Evolutionary conservation across 2,113 vertebrate genomes (phyloP).

Genomic region (Chlorocebus sabaeus): DNA sequence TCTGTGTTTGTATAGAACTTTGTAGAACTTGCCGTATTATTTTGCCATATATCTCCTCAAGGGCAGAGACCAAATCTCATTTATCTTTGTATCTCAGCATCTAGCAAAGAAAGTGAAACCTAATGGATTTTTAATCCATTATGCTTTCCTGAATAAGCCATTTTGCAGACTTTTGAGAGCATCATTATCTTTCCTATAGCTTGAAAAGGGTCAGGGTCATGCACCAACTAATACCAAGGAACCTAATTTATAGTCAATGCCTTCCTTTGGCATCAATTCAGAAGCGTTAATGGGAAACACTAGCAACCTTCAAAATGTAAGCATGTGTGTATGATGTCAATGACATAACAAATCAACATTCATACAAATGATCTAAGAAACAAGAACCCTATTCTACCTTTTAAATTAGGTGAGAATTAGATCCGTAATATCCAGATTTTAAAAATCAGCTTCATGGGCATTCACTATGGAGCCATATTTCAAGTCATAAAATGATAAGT

Average conservation of each 20-base stretch:
- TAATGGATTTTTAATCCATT: conserved; percentile 57
- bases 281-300: conserved; percentile 42
- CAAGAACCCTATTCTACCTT: neutral
- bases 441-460: neutral
- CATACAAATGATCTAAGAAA: neutral
- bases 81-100: conserved; percentile 31
- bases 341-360: neutral
- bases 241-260: conserved; percentile 46
- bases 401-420: neutral
- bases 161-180: conserved; percentile 41
- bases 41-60: conserved; percentile 35
- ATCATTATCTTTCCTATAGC: neutral
- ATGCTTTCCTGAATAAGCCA: conserved; percentile 42
- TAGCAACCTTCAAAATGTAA: neutral
- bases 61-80: conserved; percentile 19
- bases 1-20: neutral
- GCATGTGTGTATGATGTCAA: neutral
- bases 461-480: neutral
- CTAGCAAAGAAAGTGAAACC: conserved; percentile 13
- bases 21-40: neutral
- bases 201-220: conserved; percentile 52
- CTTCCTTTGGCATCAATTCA: conserved; percentile 47
- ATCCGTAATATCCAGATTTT: neutral
- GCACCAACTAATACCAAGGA: conserved; percentile 10
- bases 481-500: conserved; percentile 19